Base-by-base conservation (phyloP, 2,113 vertebrate species). In the Lethenteron camtschaticum region DNA sequence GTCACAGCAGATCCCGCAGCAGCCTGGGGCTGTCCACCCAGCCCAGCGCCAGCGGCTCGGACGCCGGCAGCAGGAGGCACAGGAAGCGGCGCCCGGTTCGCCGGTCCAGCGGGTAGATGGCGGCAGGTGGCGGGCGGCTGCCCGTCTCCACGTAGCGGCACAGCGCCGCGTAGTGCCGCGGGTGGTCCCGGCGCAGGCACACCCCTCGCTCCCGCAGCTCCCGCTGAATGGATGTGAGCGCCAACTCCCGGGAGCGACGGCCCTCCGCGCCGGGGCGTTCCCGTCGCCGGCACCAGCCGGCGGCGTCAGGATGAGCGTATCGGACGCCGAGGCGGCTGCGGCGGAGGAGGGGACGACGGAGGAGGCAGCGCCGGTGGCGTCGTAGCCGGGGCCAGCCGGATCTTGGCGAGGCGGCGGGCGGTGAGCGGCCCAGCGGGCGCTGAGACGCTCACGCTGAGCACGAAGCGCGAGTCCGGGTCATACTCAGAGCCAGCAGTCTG, bases 41-140 rank as follows among this genome's bases (percentile, higher is more conserved):
- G 76, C 95, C 90, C 1, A 96, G 85, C n/a, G 86, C 87, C 70
- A 89, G 83, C 6, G 92, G 92, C 79, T 96, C 92, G 0, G 92
- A 96, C 57, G 92, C 92, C 1, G 92, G 90, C 92, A 96, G 92
- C 77, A 96, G 94, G 88, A 96, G 90, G 80, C 92, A 96, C 89
- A 96, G 90, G 77, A 96, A 96, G 78, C 89, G 89, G 75, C 89
- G 90, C 71, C 92, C 92, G 2, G 89, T 95, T 80, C 92, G 84
- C 78, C 86, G 86, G 80, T 97, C 92, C 1, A 90, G 85, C 56
- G 92, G 92, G 77, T 96, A 97, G 76, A 96, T 96, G 16, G 90
- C 95, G 72, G 90, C 96, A 57, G 92, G 92, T 0, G 90, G 95
- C 80, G 96, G 96, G 73, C 90, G 82, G 77, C 85, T 85, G 81